Evolutionary conservation across 2,888 invertebrate species (phyloP), one percentile per base, ranked within the genome.

Genomic region (Hipparchia sbordonii): DNA sequence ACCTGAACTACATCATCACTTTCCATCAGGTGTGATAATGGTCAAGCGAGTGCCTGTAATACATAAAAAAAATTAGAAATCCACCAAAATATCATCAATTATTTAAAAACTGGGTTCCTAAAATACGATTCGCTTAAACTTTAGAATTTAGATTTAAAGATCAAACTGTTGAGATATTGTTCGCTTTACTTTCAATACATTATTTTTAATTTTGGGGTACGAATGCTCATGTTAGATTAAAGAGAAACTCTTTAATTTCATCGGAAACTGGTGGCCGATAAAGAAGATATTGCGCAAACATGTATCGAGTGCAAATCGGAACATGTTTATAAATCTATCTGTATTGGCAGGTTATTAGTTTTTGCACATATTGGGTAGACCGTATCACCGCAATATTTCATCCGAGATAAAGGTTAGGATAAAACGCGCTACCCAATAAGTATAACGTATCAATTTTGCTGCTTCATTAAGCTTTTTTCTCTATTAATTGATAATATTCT

Each of bases 331-430:
- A 67, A 67, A 67, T 67, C 67, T 59, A 67, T 59, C 59, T 59
- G 13, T 57, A 59, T 59, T 59, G 67, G 59, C 67, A 67, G 67
- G 67, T 67, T 67, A 67, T 67, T 59, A 67, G 67, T 67, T 67
- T 67, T 67, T 67, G 67, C 67, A 57, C 67, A 67, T 67, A 67
- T 67, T 67, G 67, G 67, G 23, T 48, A 23, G 59, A 57, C 48
- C 67, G 67, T 67, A 67, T 67, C 67, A 48, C 13, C 48, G 67
- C 57, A 48, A 67, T 67, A 67, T 67, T 59, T 67, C 67, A 67
- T 67, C 67, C 67, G 10, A 57, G 67, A 67, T 67, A 67, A 48
- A 67, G 67, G 67, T 67, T 48, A 23, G 67, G 48, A 59, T 46
- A 13, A 33, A 23, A 59, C 67, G 9, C 13, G 39, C 13, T 59